Evolutionary conservation across 2,113 vertebrate genomes (phyloP).

Genomic region (Miniopterus natalensis): DNA sequence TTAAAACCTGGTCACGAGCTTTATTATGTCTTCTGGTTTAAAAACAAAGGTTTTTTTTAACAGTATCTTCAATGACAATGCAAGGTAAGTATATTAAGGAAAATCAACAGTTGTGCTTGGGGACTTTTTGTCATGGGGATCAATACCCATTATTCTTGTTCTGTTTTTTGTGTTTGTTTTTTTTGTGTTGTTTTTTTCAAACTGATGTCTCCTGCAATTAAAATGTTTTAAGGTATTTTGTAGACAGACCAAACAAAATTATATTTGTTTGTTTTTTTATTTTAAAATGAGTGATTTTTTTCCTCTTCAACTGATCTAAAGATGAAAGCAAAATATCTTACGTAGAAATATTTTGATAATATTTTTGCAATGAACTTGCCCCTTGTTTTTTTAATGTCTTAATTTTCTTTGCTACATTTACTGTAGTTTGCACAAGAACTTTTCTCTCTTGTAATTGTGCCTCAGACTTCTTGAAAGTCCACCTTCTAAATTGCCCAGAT

Average conservation of each 20-base stretch:
- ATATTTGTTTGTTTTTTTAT: constrained; percentile 66
- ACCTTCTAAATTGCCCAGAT: constrained; percentile 86
- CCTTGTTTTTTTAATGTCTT: constrained; percentile 83
- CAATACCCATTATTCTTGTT: not conserved
- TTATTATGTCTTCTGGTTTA: constrained; percentile 83
- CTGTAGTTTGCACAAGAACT: constrained; percentile 88
- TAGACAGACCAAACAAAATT: constrained; percentile 83
- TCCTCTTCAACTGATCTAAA: constrained; percentile 78
- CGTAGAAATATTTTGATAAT: constrained; percentile 88
- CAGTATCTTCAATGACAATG: constrained; percentile 85
- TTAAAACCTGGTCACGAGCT: constrained; percentile 84
- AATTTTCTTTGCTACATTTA: constrained; percentile 84
- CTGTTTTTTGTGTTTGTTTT: not conserved
- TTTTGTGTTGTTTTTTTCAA: not conserved
- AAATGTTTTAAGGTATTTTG: constrained; percentile 72
- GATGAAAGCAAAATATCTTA: constrained; percentile 77
- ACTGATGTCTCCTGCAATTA: constrained; percentile 71
- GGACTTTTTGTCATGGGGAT: constrained; percentile 58
- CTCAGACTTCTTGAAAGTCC: constrained; percentile 86
- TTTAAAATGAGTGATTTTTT: constrained; percentile 62
- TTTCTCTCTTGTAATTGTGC: constrained; percentile 89
- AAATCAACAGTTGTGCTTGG: constrained; percentile 66
- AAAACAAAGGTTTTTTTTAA: constrained; percentile 82
- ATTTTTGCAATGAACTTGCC: constrained; percentile 84
- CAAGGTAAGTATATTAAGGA: constrained; percentile 91